Conservation (phyloP, 2,113 vertebrate species). For the Seriola dumerili region DNA sequence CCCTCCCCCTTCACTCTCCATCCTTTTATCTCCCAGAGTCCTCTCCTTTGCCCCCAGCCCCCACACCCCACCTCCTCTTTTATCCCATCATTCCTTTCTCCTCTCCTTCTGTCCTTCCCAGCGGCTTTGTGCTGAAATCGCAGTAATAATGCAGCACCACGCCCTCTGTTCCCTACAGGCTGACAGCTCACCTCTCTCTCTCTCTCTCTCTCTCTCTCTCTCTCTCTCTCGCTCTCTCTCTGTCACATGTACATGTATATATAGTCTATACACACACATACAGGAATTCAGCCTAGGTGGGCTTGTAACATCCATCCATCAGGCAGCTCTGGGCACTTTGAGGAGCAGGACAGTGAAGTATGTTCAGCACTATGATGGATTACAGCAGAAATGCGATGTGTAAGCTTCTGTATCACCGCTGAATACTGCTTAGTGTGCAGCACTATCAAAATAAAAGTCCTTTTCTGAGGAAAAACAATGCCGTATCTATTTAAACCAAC, state of each 20-base stretch:
- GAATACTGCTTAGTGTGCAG: constrained; percentile 52
- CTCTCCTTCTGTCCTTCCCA: constrained; percentile 60
- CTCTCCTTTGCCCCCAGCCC: neutral
- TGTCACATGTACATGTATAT: constrained; percentile 31
- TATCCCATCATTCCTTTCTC: constrained; percentile 55
- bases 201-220: constrained; percentile 19
- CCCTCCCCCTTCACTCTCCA: constrained; percentile 10
- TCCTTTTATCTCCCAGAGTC: constrained; percentile 34
- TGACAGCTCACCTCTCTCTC: constrained; percentile 50
- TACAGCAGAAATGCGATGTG: constrained; percentile 56
- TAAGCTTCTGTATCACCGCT: constrained; percentile 42
- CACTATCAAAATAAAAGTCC: constrained; percentile 38
- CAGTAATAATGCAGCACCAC: constrained; percentile 63
- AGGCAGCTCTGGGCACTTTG: constrained; percentile 38
- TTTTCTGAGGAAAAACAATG: constrained; percentile 14
- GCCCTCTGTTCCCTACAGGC: constrained; percentile 35
- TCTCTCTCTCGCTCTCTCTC: constrained; percentile 28
- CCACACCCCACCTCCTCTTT: neutral
- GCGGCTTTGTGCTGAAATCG: constrained; percentile 59
- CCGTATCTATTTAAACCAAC: constrained; percentile 51
- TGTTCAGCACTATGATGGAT: constrained; percentile 53
- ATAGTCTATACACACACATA: constrained; percentile 28
- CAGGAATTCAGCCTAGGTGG: constrained; percentile 8
- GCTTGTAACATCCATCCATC: constrained; percentile 66
- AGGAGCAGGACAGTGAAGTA: constrained; percentile 5